Evolutionary conservation across 2,888 invertebrate genomes (phyloP).

Genomic region (Celastrina argiolus): DNA sequence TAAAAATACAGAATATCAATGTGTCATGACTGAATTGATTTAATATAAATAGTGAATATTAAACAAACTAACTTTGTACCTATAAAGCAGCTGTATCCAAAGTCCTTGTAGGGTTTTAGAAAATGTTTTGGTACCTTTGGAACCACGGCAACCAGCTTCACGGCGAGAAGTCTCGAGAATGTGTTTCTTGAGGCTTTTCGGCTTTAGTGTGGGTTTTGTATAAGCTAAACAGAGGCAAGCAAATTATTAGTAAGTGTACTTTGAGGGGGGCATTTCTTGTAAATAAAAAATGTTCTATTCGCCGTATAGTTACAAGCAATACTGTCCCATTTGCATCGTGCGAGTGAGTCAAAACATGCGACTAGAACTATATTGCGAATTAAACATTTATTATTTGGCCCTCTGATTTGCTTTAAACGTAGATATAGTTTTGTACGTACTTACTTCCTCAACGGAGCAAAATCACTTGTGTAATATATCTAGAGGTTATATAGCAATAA

Average conservation of each 20-base stretch:
- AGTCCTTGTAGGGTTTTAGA: conserved; percentile 22
- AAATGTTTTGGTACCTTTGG: not conserved
- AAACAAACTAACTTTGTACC: not conserved
- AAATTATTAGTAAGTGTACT: not conserved
- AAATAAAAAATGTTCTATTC: no score
- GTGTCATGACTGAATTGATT: not conserved
- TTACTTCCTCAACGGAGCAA: conserved; percentile 33
- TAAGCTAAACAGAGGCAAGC: not conserved
- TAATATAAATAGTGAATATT: not conserved
- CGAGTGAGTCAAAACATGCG: no score
- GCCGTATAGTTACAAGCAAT: no score
- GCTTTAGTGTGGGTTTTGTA: not conserved
- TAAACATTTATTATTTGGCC: no score
- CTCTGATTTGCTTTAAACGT: not conserved
- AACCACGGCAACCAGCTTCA: no score
- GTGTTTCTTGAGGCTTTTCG: not conserved
- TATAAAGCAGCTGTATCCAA: conserved; percentile 25
- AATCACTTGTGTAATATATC: conserved; percentile 18
- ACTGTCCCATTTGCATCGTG: no score
- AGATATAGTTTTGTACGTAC: conserved; percentile 27
- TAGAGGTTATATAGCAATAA: conserved; percentile 16
- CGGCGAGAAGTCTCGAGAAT: no score
- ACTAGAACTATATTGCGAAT: no score
- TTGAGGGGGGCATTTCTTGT: no score
- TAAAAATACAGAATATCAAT: not conserved